Percentiles rank a stretch among this genome's conserved stretches.
phyloP scores from a whole-genome alignment of 1,140 invertebrate species.

The Pissodes strobi region DNA sequence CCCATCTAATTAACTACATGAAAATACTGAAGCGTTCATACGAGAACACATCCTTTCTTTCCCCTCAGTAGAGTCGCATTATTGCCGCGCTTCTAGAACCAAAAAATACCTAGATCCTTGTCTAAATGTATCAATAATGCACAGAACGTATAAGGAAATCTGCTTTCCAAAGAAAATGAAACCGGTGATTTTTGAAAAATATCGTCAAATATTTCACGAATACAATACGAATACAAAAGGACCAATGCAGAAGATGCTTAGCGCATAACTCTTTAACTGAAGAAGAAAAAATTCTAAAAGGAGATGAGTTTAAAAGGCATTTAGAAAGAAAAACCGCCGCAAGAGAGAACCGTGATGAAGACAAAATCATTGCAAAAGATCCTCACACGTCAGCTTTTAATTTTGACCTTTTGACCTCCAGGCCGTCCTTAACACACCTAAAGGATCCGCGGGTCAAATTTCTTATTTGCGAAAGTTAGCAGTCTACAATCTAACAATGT shows the following conservation, averaged over 20 bases:
- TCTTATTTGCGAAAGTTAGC: constrained; percentile 56
- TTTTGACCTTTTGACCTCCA: constrained; percentile 55
- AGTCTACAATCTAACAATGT: constrained; percentile 57
- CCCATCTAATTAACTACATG: too few relatives aligned
- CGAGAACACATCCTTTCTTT: too few relatives aligned
- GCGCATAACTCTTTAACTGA: constrained; percentile 18
- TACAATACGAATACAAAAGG: constrained; percentile 40
- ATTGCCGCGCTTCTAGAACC: not conserved
- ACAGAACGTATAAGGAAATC: constrained; percentile 34
- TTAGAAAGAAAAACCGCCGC: constrained; percentile 34
- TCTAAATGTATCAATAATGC: constrained; percentile 29
- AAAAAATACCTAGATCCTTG: constrained; percentile 15
- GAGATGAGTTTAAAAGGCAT: constrained; percentile 33
- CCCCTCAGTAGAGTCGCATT: too few relatives aligned
- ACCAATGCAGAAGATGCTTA: constrained; percentile 41
- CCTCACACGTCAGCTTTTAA: constrained; percentile 23
- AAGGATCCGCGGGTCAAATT: constrained; percentile 49
- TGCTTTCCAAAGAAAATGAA: constrained; percentile 24
- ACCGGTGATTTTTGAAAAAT: constrained; percentile 35
- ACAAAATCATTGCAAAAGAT: constrained; percentile 44
- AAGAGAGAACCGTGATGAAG: constrained; percentile 37
- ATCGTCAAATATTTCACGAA: constrained; percentile 35
- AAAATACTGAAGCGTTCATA: too few relatives aligned
- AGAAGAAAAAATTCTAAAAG: constrained; percentile 24
- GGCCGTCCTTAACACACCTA: constrained; percentile 49